These are phyloP conservation scores for Apodemia mormo DNA, from an alignment of 2,888 invertebrate genomes.

Conservation along the genomic window DNA sequence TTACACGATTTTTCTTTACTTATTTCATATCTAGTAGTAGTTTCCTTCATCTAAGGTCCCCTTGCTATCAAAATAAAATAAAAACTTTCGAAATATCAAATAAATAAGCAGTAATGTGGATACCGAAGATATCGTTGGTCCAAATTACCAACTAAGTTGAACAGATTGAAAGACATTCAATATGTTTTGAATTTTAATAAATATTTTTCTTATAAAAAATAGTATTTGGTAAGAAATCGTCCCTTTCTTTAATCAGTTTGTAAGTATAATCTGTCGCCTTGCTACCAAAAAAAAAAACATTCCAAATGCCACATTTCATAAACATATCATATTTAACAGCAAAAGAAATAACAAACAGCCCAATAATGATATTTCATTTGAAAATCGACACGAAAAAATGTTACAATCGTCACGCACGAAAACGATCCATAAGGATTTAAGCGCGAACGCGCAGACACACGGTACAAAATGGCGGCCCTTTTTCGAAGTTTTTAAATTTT, in stretches of 20 bases:
- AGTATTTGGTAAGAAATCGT: neutral
- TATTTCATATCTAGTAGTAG: no score
- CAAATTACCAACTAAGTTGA: no score
- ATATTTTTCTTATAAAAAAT: neutral
- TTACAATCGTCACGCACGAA: slow-evolving; percentile 69
- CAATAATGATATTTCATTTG: slow-evolving; percentile 51
- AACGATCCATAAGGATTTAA: slow-evolving; percentile 76
- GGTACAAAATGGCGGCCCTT: slow-evolving; percentile 53
- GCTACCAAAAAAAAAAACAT: neutral
- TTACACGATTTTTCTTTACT: no score
- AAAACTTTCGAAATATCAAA: no score
- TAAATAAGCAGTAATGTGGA: no score
- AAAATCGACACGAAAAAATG: slow-evolving; percentile 47
- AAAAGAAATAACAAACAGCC: slow-evolving; percentile 41
- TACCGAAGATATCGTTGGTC: no score
- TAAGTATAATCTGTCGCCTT: neutral
- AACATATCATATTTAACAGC: slow-evolving; percentile 19
- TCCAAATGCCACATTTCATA: slow-evolving; percentile 13
- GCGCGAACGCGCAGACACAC: slow-evolving; percentile 61
- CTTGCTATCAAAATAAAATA: no score
- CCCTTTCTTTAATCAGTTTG: neutral
- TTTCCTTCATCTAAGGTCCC: no score
- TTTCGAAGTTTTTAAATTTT: slow-evolving; percentile 58
- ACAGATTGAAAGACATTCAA: no score
- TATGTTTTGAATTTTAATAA: no score